Conservation (phyloP, 2,113 vertebrate genomes). For the Monopterus albus region DNA sequence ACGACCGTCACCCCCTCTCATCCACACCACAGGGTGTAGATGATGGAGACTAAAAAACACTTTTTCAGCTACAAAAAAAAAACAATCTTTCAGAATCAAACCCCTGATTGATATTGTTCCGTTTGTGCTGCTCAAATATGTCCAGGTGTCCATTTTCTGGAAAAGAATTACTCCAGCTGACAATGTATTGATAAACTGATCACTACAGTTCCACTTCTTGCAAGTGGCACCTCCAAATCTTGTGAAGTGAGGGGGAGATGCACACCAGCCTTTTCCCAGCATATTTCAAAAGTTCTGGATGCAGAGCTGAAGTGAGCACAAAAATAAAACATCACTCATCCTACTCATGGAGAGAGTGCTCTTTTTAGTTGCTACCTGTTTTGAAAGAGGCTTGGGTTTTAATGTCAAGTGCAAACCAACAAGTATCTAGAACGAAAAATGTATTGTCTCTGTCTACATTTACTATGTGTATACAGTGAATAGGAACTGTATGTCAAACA, state of each 20-base stretch:
- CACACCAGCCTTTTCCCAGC: constrained; percentile 20
- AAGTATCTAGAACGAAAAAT: background rate
- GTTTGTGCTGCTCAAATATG: background rate
- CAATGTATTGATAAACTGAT: constrained; percentile 18
- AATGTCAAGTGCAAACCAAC: background rate
- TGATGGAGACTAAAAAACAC: constrained; percentile 26
- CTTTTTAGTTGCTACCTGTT: too few species aligned
- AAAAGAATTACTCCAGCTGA: background rate
- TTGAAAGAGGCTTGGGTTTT: background rate
- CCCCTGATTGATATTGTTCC: background rate
- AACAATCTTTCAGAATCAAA: constrained; percentile 1
- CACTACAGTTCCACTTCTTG: constrained; percentile 26
- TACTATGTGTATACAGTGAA: background rate
- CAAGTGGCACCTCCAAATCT: constrained; percentile 13
- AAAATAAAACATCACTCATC: constrained; percentile 1
- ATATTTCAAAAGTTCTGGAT: constrained; percentile 40
- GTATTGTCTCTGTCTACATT: background rate
- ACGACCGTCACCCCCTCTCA: background rate
- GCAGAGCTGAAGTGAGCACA: too few species aligned
- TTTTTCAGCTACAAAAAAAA: background rate
- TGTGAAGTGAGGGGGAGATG: constrained; percentile 22
- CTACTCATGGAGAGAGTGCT: background rate
- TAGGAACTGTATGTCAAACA: background rate
- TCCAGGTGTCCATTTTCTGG: background rate
- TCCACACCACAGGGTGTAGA: constrained; percentile 19